Evolutionary conservation across 2,888 invertebrate species (phyloP).

Genomic region (Mamestra brassicae): DNA sequence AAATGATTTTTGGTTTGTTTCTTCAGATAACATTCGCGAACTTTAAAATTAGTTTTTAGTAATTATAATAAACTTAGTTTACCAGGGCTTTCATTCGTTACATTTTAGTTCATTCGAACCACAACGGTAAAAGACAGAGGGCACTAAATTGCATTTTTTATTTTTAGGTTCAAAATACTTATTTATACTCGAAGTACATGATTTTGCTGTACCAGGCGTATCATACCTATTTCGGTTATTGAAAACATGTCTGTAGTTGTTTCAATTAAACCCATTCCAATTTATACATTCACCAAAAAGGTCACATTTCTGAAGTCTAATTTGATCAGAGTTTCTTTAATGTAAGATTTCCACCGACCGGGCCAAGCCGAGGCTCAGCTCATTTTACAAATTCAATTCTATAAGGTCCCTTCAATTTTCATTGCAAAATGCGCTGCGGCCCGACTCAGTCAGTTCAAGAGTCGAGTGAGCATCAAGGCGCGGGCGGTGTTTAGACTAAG

Average conservation of each 20-base stretch:
- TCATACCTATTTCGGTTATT: slow-evolving; percentile 20
- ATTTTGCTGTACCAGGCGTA: slow-evolving; percentile 13
- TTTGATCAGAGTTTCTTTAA: background rate
- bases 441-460: background rate
- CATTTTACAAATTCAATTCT: background rate
- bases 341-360: background rate
- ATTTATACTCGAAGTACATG: background rate
- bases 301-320: slow-evolving; percentile 26
- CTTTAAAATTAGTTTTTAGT: slow-evolving; percentile 50
- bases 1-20: slow-evolving; percentile 16
- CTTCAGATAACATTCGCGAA: slow-evolving; percentile 41
- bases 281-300: slow-evolving; percentile 41
- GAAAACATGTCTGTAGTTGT: slow-evolving; percentile 24
- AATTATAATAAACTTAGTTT: slow-evolving; percentile 49
- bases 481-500: background rate
- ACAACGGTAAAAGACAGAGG: slow-evolving; percentile 74
- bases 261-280: slow-evolving; percentile 49
- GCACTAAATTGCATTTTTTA: slow-evolving; percentile 78
- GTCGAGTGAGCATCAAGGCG: background rate
- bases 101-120: slow-evolving; percentile 49
- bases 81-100: slow-evolving; percentile 60
- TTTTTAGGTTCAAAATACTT: slow-evolving; percentile 51
- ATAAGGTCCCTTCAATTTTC: background rate
- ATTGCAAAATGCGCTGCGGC: background rate
- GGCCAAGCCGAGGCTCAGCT: background rate